Evolutionary conservation across 2,888 invertebrate genomes (phyloP), one percentile per base, ranked within the genome.

Genomic region (Cecidostiba fungosa): DNA sequence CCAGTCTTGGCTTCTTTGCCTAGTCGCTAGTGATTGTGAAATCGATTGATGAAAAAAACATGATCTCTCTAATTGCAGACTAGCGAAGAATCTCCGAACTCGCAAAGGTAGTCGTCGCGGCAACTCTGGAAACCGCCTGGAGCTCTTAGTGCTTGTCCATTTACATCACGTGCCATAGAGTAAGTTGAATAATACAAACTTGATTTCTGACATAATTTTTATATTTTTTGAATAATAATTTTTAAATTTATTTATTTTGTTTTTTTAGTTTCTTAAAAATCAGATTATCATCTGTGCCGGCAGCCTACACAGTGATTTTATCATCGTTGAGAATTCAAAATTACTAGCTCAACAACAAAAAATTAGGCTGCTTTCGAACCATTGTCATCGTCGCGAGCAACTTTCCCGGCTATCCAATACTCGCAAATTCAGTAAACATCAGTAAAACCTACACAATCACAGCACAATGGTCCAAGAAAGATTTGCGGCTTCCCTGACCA

Each of bases 91-190:
- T 94, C 95, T 97, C 90, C 95, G 95, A 92, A 97, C 97, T 86
- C 95, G 96, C 90, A 97, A 97, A 95, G 97, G 97, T 90, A 97
- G 97, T 91, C 96, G 97, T 91, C 95, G 96, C 89, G 97, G 97
- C 89, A 97, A 97, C 94, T 96, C 97, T 93, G 97, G 96, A 89
- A 98, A 98, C 94, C 95, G 96, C 86, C 94, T 97, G 94, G 97
- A 98, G 95, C 96, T 97, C 93, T 95, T 97, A 91, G 97, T 98
- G 70, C 95, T 98, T 76, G 97, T 97, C 77, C 96, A 96, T 92
- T 94, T 97, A 78, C 97, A 97, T 93, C 97, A 97, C 96, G 97
- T 97, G 88, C 97, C 97, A 89, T 98, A 97, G 96, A 89, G 93
- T 92, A 87, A 92, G 91, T 91, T 26, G n/a, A 66, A 74, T 59